Evolutionary conservation across 2,888 invertebrate genomes (phyloP), one percentile per base, ranked within the genome.

Genomic region (Andrena haemorrhoa): DNA sequence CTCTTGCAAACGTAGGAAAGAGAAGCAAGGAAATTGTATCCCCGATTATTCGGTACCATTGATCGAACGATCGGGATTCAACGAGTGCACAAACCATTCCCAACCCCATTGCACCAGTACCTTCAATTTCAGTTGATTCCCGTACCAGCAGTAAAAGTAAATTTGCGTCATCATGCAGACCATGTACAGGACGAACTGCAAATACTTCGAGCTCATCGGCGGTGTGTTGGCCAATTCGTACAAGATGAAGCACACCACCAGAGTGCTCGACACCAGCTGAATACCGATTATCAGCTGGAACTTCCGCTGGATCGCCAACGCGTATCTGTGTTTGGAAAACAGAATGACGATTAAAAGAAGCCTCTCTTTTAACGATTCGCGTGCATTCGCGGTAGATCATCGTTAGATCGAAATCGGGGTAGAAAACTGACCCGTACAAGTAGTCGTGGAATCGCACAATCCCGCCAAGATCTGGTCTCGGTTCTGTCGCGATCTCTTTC

Each of bases 101-200:
- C 5, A 1, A 1, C 2, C 6, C 12, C 10, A 60, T 41, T 61
- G 3, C 8, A 26, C 8, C 47, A 70, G 12, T 83, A 89, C 89
- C 82, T 75, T 86, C 4, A 89, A 23, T 35, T 81, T 87, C 6
- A 89, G 60, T 47, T 82, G 82, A 29, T 89, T 85, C 0, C 88
- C 89, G 20, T 81, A 86, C 89, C 89, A 89, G 12, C 89, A 89
- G 35, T 89, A 89, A 10, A 86, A 66, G 33, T 87, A 87, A 1
- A 87, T 75, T 20, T 88, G 88, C 4, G 79, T 66, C 64, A 86
- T 70, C 83, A 88, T 82, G 31, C 83, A 88, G 10, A 16, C 53
- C 33, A 85, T 61, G 33, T 87, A 89, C 7, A 86, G 6, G 7
- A 81, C 63, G 16, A 84, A 69, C 12, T 78, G 66, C 47, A 84